These are phyloP conservation scores for Poecile atricapillus DNA, from an alignment of 2,113 vertebrate genomes.

Conservation along the genomic window DNA sequence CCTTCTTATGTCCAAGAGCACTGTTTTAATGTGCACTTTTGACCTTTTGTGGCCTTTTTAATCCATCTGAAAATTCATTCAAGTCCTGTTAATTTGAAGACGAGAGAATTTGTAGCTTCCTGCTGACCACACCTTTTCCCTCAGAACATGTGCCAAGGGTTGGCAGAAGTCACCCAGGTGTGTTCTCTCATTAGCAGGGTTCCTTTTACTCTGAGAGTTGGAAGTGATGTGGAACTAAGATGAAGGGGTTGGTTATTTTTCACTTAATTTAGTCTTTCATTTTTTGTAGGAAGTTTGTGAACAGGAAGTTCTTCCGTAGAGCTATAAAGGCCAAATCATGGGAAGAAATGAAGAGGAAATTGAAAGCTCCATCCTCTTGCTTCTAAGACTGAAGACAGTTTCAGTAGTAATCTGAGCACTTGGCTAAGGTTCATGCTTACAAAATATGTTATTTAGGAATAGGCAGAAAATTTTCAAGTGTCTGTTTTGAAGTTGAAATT, in stretches of 20 bases:
- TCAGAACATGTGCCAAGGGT: neutral
- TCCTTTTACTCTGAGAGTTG: neutral
- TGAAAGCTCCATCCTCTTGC: neutral
- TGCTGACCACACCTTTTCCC: neutral
- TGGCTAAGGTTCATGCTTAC: neutral
- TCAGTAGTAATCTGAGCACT: neutral
- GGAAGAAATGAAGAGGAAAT: neutral
- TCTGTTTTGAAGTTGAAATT: neutral
- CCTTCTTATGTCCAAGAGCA: neutral
- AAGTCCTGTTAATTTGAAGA: neutral
- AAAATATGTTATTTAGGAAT: neutral
- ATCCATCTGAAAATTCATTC: neutral
- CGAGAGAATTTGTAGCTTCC: neutral
- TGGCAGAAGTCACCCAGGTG: neutral
- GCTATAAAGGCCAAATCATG: neutral
- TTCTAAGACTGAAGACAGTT: neutral
- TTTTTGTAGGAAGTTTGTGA: neutral
- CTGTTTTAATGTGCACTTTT: neutral
- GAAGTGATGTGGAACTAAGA: neutral
- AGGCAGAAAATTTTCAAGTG: neutral
- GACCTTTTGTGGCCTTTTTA: neutral
- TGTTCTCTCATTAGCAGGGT: neutral
- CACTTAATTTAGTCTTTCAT: neutral
- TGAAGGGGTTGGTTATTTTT: neutral
- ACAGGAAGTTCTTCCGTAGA: neutral